Percentiles rank a stretch among this genome's conserved stretches.
These are phyloP conservation scores for Heliconius hortense DNA, from an alignment of 2,888 invertebrate species.

Conservation along the genomic window DNA sequence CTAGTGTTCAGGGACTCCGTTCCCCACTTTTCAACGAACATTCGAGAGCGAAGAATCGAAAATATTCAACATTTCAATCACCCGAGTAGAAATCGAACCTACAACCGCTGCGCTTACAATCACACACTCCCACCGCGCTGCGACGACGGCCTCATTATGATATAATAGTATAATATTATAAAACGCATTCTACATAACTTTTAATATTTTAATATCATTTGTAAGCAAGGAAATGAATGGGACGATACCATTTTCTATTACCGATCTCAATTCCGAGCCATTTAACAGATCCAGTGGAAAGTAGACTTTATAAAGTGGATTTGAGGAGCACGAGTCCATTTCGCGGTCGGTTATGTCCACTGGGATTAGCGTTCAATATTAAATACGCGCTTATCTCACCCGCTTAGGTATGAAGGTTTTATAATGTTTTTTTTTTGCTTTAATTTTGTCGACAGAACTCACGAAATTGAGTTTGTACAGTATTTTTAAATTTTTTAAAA, in stretches of 20 bases:
- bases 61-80: too few species aligned
- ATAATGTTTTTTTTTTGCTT: constrained; percentile 8
- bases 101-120: too few species aligned
- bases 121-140: too few species aligned
- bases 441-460: constrained; percentile 2
- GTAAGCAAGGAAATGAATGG: constrained; percentile 33
- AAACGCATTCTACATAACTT: background rate
- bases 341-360: constrained; percentile 51
- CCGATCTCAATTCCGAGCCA: constrained; percentile 40
- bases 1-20: too few species aligned
- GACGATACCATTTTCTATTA: constrained; percentile 38
- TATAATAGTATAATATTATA: background rate
- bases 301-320: constrained; percentile 57
- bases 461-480: background rate
- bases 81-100: too few species aligned
- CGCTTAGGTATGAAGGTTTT: constrained; percentile 19
- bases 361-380: constrained; percentile 43
- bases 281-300: constrained; percentile 41
- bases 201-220: constrained; percentile 15
- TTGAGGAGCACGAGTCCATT: constrained; percentile 46
- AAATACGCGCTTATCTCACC: constrained; percentile 35
- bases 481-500: background rate
- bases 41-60: too few species aligned
- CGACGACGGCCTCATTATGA: too few species aligned
- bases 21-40: too few species aligned